phyloP scores from a whole-genome alignment of 2,797 vertebrate genomes.

The Denticeps clupeoides region DNA sequence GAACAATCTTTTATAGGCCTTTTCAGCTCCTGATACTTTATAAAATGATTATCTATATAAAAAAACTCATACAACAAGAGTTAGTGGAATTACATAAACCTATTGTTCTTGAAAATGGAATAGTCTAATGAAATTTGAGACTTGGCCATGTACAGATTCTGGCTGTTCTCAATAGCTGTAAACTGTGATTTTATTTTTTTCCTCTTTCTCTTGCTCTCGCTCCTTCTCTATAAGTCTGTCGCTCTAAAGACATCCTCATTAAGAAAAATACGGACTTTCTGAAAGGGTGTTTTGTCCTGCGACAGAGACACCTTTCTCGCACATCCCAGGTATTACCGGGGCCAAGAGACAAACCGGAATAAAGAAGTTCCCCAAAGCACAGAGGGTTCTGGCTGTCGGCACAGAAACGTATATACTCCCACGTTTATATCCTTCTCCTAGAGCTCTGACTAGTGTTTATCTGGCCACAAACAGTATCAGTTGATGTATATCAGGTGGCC shows the following conservation, averaged over 20 bases:
- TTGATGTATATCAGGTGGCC: background rate
- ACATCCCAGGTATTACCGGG: background rate
- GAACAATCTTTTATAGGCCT: conserved; percentile 29
- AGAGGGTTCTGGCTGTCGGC: background rate
- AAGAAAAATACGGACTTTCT: conserved; percentile 9
- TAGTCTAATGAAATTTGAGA: conserved; percentile 25
- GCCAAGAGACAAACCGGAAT: too few relatives aligned
- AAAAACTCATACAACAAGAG: conserved; percentile 18
- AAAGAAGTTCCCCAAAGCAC: background rate
- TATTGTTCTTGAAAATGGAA: conserved; percentile 14
- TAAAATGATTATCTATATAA: conserved; percentile 29
- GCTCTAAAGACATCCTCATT: conserved; percentile 13
- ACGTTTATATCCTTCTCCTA: background rate
- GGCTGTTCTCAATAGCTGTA: conserved; percentile 25
- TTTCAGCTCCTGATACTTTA: conserved; percentile 35
- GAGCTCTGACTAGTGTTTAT: conserved; percentile 1
- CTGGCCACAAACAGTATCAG: background rate
- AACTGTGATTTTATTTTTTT: conserved; percentile 22
- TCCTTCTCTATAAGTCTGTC: conserved; percentile 11
- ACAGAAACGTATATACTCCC: background rate
- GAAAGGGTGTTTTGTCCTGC: conserved; percentile 12
- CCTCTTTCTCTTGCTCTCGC: background rate
- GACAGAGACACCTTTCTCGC: background rate
- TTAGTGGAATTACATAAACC: conserved; percentile 31
- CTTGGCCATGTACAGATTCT: conserved; percentile 31